Base-by-base conservation (phyloP, 2,888 invertebrate genomes). In the Fragum whitleyi region DNA sequence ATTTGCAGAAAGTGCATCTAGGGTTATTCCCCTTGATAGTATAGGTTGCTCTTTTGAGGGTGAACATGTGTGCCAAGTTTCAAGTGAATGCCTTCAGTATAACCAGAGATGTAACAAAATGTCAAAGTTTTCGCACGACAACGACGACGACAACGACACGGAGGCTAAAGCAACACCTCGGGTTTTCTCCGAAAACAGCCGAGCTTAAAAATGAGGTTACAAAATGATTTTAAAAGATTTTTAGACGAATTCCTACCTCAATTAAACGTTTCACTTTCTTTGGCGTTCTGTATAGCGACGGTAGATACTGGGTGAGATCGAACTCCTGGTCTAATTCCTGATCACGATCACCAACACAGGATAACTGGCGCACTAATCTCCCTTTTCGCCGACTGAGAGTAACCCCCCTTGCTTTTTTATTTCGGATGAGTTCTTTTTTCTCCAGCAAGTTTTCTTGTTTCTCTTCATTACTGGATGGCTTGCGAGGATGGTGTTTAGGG, bases 211-310 rank as follows among this genome's bases (percentile, higher is more conserved):
- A n/a, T n/a, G n/a, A n/a, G n/a, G n/a, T n/a, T n/a, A n/a, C n/a
- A n/a, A 39, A 39, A 11, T 21, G n/a, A 23, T 26, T 14, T 71
- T 14, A 21, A 39, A 21, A n/a, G n/a, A n/a, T n/a, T n/a, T n/a
- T n/a, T n/a, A n/a, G n/a, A n/a, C n/a, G n/a, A n/a, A 32, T 23
- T 47, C 94, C 91, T 90, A 96, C 96, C 94, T 95, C 95, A 83
- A 96, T 95, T 28, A 95, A 93, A 83, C 95, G 95, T 61, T 95
- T 94, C 88, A 96, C 95, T 85, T 95, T 95, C 86, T 95, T 95
- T 71, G 95, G 95, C 28, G 95, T 94, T 65, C 95, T 94, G 90
- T 95, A 95, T 85, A 95, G 95, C 0, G 96, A 95, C 1, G 96
- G 96, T 9, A 96, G 94, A 87, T 95, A 95, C 80, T 95, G 94